Evolutionary conservation across 2,113 vertebrate genomes (phyloP).

Genomic region (Hydrolagus affinis): DNA sequence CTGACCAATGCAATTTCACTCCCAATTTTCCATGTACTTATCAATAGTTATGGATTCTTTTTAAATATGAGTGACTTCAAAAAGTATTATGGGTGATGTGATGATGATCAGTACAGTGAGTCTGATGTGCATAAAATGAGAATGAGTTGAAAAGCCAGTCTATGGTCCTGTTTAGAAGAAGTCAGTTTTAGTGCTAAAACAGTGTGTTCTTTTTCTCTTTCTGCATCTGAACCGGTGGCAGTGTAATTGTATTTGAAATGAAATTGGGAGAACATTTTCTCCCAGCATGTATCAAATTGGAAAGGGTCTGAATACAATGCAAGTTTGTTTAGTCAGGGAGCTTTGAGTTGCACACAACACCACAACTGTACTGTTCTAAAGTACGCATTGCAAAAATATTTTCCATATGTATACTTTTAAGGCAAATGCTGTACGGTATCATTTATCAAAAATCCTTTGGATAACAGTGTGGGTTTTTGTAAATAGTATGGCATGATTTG

Average conservation of each 20-base stretch:
- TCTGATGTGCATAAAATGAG: background rate
- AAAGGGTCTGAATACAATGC: background rate
- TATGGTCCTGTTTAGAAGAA: background rate
- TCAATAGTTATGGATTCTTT: too few relatives aligned
- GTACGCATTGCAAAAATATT: constrained; percentile 19
- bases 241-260: background rate
- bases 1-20: too few relatives aligned
- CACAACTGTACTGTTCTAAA: background rate
- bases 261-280: constrained; percentile 1
- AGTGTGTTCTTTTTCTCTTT: background rate
- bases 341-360: constrained; percentile 9
- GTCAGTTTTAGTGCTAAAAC: background rate
- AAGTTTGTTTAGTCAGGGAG: constrained; percentile 20
- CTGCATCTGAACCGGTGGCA: background rate
- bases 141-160: background rate
- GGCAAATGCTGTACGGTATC: background rate
- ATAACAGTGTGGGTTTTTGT: constrained; percentile 19
- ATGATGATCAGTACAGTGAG: too few relatives aligned
- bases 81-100: too few relatives aligned
- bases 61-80: too few relatives aligned
- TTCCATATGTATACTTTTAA: constrained; percentile 23
- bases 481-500: background rate
- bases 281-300: background rate
- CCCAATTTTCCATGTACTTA: too few relatives aligned
- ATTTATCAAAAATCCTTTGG: constrained; percentile 27